Percentiles rank a stretch among this genome's conserved stretches.
phyloP scores from a whole-genome alignment of 1,140 invertebrate genomes.

The Papilio xuthus region DNA sequence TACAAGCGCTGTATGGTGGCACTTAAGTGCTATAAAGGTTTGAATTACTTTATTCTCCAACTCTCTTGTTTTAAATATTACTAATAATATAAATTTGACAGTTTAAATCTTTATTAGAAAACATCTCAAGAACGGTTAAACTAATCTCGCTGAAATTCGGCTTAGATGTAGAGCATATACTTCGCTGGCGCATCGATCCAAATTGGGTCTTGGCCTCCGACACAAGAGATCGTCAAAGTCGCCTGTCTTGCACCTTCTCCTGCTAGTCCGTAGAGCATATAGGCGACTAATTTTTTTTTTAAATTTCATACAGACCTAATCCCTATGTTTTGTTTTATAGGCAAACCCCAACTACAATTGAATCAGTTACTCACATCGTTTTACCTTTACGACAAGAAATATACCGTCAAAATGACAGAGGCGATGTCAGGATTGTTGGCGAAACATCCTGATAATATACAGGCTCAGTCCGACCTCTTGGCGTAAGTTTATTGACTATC shows the following conservation, averaged over 20 bases:
- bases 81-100: no score
- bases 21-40: conserved; percentile 74
- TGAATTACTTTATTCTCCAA: not conserved
- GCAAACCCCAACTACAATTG: conserved; percentile 64
- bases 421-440: conserved; percentile 61
- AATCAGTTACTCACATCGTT: conserved; percentile 67
- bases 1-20: conserved; percentile 67
- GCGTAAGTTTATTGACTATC: conserved; percentile 53
- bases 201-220: no score
- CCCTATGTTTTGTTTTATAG: conserved; percentile 42
- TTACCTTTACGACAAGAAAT: conserved; percentile 67
- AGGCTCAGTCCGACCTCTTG: conserved; percentile 63
- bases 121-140: no score
- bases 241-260: no score
- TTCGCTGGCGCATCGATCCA: no score
- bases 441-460: conserved; percentile 69
- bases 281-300: not conserved
- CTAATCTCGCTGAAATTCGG: no score
- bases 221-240: no score
- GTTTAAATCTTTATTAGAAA: no score
- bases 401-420: conserved; percentile 66
- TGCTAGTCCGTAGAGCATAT: no score
- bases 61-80: not conserved
- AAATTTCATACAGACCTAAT: not conserved
- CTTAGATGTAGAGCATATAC: no score